Base-by-base conservation (phyloP, 2,797 vertebrate species). In the Cyprinella venusta region DNA sequence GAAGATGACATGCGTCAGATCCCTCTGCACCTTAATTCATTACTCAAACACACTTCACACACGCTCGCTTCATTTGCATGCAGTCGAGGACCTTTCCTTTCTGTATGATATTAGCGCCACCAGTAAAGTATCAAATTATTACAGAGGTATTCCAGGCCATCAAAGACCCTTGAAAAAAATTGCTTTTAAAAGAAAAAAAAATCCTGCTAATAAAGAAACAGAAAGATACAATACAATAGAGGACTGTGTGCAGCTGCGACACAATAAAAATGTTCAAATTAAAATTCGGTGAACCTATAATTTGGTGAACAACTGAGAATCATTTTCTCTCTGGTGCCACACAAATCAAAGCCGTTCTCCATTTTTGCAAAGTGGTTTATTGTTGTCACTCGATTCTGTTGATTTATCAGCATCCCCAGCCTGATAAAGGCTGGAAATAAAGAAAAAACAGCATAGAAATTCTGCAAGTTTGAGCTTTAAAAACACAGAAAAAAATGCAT, bases 11-110 rank as follows among this genome's bases (percentile, higher is more conserved):
- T 42, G 48, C 30, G 21, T 84, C 69, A 68, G 48, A 45, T 75
- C 77, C 40, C 78, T 61, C 61, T 26, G 63, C 38, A 68, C 68
- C 48, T 83, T 78, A 63, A 71, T 77, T 83, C 81, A 83, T 77
- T 77, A 83, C 50, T 69, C 65, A 36, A 54, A 70, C 40, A 24
- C 59, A 65, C 64, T 50, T 76, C 65, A 76, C 52, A 69, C 48
- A 65, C 10, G 15, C 24, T 48, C 2, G 4, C 61, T 79, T 79
- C 40, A 79, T 79, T 48, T 79, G 68, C 48, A 82, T 68, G 48
- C 48, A 5, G 26, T 79, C 38, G 4, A 68, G 80, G 26, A 67
- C 59, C 24, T 64, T 56, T 72, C 13, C 59, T 26, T 67, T 48
- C 69, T 74, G 48, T 82, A 75, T 71, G 26, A 79, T 68, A 82